Evolutionary conservation across 2,888 invertebrate species (phyloP).

Genomic region (Ypsolopha scabrella): DNA sequence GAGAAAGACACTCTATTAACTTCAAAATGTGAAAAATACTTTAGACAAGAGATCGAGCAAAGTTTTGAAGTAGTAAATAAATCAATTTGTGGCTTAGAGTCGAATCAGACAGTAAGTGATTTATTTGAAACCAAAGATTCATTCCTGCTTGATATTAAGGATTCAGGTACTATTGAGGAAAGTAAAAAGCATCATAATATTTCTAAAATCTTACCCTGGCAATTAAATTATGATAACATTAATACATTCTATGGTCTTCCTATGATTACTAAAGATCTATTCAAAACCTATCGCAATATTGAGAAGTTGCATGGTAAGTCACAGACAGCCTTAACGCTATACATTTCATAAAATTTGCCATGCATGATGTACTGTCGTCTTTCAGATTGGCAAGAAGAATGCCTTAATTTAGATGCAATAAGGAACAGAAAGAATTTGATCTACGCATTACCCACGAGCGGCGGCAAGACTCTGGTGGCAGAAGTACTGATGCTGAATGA

Average conservation of each 20-base stretch:
- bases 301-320: slow-evolving; percentile 82
- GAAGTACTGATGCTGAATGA: slow-evolving; percentile 93
- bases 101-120: slow-evolving; percentile 19
- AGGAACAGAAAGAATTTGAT: slow-evolving; percentile 83
- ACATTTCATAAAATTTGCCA: too few species aligned
- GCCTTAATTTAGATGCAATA: slow-evolving; percentile 83
- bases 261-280: slow-evolving; percentile 74
- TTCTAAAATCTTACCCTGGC: not conserved
- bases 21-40: slow-evolving; percentile 19
- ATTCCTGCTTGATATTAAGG: slow-evolving; percentile 47
- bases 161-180: slow-evolving; percentile 25
- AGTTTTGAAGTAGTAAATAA: slow-evolving; percentile 66
- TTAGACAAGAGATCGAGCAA: slow-evolving; percentile 35
- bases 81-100: slow-evolving; percentile 50
- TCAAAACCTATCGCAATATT: slow-evolving; percentile 83
- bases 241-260: slow-evolving; percentile 84
- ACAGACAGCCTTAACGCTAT: too few species aligned
- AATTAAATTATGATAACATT: slow-evolving; percentile 6
- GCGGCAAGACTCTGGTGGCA: slow-evolving; percentile 97
- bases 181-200: slow-evolving; percentile 12
- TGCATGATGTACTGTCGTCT: slow-evolving; percentile 7
- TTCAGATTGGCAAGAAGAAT: slow-evolving; percentile 95
- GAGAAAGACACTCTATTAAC: slow-evolving; percentile 14
- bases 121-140: slow-evolving; percentile 55
- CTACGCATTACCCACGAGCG: slow-evolving; percentile 95